A percentile compares a stretch with the other conserved stretches of the same genome.
Conservation (phyloP, 2,888 invertebrate species). For the Perdita meconis region DNA sequence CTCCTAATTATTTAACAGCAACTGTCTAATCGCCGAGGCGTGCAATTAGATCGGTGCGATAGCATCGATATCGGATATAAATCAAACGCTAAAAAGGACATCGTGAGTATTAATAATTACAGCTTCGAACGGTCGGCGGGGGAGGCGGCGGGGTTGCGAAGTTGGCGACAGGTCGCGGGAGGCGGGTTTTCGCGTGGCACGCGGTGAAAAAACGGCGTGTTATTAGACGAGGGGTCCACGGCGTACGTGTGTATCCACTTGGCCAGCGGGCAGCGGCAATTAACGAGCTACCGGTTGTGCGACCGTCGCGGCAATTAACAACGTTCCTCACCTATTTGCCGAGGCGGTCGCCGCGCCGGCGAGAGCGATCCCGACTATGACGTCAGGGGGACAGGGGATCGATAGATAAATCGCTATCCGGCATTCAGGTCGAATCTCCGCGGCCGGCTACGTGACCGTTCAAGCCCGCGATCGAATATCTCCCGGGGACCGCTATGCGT, state of each 20-base stretch:
- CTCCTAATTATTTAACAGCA: conserved; percentile 33
- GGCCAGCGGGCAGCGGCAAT: conserved; percentile 59
- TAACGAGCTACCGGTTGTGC: conserved; percentile 70
- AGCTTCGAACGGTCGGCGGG: neutral
- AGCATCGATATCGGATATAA: conserved; percentile 18
- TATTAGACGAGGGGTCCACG: conserved; percentile 68
- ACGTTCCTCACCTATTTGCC: conserved; percentile 55
- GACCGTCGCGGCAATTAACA: conserved; percentile 69
- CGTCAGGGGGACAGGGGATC: conserved; percentile 49
- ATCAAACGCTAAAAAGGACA: conserved; percentile 41
- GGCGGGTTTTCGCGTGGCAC: conserved; percentile 35
- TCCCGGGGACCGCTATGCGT: conserved; percentile 36
- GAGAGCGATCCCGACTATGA: conserved; percentile 58
- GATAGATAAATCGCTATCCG: conserved; percentile 62
- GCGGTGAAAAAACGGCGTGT: conserved; percentile 50
- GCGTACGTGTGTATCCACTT: conserved; percentile 42
- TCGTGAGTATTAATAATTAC: conserved; percentile 40
- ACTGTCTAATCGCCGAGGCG: neutral
- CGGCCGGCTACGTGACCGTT: conserved; percentile 60
- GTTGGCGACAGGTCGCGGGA: conserved; percentile 32
- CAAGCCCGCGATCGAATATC: conserved; percentile 53
- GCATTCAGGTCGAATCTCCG: conserved; percentile 69
- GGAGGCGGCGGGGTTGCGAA: neutral
- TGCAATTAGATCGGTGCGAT: conserved; percentile 33
- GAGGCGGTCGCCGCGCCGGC: conserved; percentile 8